Percentiles rank a stretch among this genome's conserved stretches.
phyloP scores from a whole-genome alignment of 1,140 invertebrate genomes.

The Pseudomyrmex gracilis region DNA sequence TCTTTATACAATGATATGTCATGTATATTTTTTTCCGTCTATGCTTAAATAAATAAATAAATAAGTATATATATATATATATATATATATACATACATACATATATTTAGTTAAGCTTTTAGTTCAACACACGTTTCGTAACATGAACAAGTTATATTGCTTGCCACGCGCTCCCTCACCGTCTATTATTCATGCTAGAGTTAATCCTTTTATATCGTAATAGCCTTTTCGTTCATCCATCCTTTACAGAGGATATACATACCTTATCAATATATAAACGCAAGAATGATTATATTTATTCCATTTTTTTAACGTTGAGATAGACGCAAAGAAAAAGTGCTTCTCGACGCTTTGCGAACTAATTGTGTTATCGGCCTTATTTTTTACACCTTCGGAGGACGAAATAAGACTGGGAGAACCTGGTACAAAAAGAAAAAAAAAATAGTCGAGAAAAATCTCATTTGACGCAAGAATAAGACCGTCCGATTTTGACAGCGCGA shows the following conservation, averaged over 20 bases:
- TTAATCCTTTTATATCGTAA: slow-evolving; percentile 10
- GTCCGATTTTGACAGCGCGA: slow-evolving; percentile 57
- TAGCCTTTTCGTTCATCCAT: neutral
- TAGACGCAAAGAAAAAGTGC: neutral
- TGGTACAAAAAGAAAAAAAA: too few relatives aligned
- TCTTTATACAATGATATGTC: neutral
- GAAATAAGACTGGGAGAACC: too few relatives aligned
- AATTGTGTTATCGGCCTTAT: neutral
- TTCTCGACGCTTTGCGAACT: neutral
- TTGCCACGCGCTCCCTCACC: neutral
- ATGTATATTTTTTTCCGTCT: neutral
- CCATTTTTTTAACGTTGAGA: neutral
- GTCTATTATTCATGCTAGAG: slow-evolving; percentile 7
- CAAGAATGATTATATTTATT: neutral
- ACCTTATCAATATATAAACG: neutral
- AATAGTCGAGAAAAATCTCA: neutral
- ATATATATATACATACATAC: neutral
- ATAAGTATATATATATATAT: neutral
- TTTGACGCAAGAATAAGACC: neutral
- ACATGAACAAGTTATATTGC: neutral
- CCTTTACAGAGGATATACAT: neutral
- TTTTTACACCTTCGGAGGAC: too few relatives aligned
- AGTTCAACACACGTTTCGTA: slow-evolving; percentile 8
- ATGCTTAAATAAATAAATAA: neutral
- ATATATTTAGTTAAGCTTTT: neutral